Base-by-base conservation (phyloP, 2,113 vertebrate species). In the Bubalus kerabau region DNA sequence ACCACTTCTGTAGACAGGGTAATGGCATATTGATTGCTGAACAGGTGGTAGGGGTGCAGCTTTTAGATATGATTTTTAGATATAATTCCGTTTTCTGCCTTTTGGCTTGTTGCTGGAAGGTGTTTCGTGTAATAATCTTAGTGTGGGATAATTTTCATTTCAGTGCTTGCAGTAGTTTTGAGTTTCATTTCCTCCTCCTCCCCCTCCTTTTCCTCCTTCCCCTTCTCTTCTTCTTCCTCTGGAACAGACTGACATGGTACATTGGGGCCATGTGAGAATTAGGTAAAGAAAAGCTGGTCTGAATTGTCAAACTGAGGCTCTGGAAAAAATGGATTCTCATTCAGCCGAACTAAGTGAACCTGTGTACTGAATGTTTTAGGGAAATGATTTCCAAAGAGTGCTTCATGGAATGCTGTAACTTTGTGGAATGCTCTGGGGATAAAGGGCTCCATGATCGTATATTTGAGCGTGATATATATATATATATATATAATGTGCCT, bases 11-110 rank as follows among this genome's bases (percentile, higher is more conserved):
- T 40, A n/a, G 97, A 95, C 97, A 26, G 15, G 91, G 96, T 97
- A 97, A 84, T 95, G 92, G 94, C 71, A 14, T 97, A 98, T 96
- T 98, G 98, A 98, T 98, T 98, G 97, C 89, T 96, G 96, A 98
- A 97, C 95, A 96, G 95, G 78, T 95, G 91, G 93, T 93, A 64
- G 54, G 86, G 83, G 30, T 96, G 23, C 80, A 93, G 96, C 98
- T 98, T 98, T 62, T 62, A 62, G 28, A 62, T 62, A 62, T 30
- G 96, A 96, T 97, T 98, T 98, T 98, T 97, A 97, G 97, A 93
- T 97, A 90, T 97, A 98, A 98, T 98, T 98, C 92, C 83, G 40
- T 87, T 98, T 98, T 98, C 88, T 96, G 92, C 92, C 87, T 89
- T 95, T 98, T 85, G 97, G 64, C 87, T 98, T 95, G 32, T 98